Conservation (phyloP, 2,888 invertebrate species). For the Cheilosia pagana region DNA sequence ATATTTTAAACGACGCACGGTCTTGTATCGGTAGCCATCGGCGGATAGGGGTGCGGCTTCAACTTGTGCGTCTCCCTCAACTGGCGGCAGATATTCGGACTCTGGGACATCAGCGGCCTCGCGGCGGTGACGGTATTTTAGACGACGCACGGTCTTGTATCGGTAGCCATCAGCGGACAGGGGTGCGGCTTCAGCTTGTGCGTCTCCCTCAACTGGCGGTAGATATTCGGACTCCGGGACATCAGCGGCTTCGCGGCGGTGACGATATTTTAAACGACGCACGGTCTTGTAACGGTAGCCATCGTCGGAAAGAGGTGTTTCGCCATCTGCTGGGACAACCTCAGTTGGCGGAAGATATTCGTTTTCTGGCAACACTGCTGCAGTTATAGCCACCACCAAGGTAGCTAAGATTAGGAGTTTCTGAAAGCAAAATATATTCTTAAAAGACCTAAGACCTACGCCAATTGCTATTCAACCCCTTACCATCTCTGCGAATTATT, state of each 20-base stretch:
- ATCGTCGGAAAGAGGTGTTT: slow-evolving; percentile 53
- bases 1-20: slow-evolving; percentile 70
- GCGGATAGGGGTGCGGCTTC: slow-evolving; percentile 73
- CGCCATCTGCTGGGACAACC: slow-evolving; percentile 32
- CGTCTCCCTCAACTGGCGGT: slow-evolving; percentile 76
- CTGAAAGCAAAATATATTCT: slow-evolving; percentile 4
- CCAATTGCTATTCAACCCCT: background rate
- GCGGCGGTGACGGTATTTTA: slow-evolving; percentile 76
- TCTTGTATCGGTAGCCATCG: slow-evolving; percentile 78
- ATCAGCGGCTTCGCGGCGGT: slow-evolving; percentile 77
- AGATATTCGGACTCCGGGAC: slow-evolving; percentile 76
- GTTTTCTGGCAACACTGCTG: slow-evolving; percentile 75
- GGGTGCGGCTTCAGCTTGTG: slow-evolving; percentile 46
- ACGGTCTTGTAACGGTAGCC: slow-evolving; percentile 77
- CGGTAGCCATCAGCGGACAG: slow-evolving; percentile 78
- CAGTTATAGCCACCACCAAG: slow-evolving; percentile 47
- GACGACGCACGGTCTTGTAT: slow-evolving; percentile 75
- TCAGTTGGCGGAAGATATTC: slow-evolving; percentile 78
- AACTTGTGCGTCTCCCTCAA: slow-evolving; percentile 35
- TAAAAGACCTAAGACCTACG: background rate
- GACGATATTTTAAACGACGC: slow-evolving; percentile 72
- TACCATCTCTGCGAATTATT: slow-evolving; percentile 40
- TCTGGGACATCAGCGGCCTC: slow-evolving; percentile 75
- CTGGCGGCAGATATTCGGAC: slow-evolving; percentile 78
- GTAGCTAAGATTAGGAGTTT: slow-evolving; percentile 33